Percentiles rank a stretch among this genome's conserved stretches.
Evolutionary conservation across 2,113 vertebrate genomes (phyloP).

Genomic region (Ceuthmochares aereus): DNA sequence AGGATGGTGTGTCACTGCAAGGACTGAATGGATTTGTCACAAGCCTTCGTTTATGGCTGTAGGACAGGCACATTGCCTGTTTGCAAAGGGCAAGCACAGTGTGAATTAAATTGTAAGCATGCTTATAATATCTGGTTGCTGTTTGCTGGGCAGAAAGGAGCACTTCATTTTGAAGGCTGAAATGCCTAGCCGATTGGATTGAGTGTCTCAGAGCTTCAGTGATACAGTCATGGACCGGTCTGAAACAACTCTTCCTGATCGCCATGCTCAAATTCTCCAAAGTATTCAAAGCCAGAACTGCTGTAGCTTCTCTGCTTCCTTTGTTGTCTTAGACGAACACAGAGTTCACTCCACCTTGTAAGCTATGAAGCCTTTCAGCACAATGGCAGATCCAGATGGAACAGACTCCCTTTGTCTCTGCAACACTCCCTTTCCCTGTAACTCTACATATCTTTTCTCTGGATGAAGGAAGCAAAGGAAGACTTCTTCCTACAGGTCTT

Average conservation of each 20-base stretch:
- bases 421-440: not conserved
- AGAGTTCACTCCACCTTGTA: not conserved
- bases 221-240: not conserved
- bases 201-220: not conserved
- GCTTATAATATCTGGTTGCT: not conserved
- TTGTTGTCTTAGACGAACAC: not conserved
- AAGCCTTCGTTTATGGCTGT: not conserved
- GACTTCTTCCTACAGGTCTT: not conserved
- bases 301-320: not conserved
- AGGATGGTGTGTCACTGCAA: rapidly evolving
- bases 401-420: not conserved
- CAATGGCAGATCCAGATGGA: not conserved
- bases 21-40: not conserved
- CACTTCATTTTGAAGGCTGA: not conserved
- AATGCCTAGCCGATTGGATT: not conserved
- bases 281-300: not conserved
- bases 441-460: not conserved
- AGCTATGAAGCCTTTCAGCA: not conserved
- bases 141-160: not conserved
- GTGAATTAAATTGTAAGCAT: not conserved
- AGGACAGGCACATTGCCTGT: not conserved
- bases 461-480: not conserved
- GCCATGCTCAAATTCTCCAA: not conserved
- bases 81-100: not conserved
- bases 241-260: not conserved